Base-by-base conservation (phyloP, 1,140 invertebrate genomes). In the Drosophila repletoides region DNA sequence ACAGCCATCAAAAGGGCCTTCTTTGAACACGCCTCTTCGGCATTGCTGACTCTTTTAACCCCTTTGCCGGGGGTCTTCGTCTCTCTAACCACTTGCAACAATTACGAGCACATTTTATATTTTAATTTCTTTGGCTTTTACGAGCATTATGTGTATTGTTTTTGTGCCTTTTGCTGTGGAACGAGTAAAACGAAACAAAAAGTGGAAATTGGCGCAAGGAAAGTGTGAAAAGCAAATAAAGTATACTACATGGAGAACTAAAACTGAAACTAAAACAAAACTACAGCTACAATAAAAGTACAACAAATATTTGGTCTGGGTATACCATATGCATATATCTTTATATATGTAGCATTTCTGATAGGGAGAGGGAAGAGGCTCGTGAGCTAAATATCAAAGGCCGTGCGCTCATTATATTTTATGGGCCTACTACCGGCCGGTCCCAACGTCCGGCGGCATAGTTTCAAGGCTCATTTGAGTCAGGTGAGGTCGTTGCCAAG, bases 381-480 rank as follows among this genome's bases (percentile, higher is more conserved):
- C 72, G 76, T 83, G 77, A 68, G 56, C 74, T 75, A 86, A 84
- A 84, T 84, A 84, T 86, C 79, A 84, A 79, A 84, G 79, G 79
- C 75, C 74, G 65, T 77, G 77, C 52, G 70, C 73, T 74, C 79
- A 83, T 83, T 84, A 84, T 75, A 84, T 38, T 79, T 75, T 86
- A 84, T 83, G 74, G 51, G 61, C 65, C 33, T 33, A 67, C 31
- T 28, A 31, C 38, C 45, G 58, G 36, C 61, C 59, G 61, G 49
- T 15, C 45, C 38, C 10, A 26, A 21, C 24, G 46, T 45, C 28
- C 56, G 36, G n/a, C 31, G 52, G 33, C 48, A 38, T 59, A 67
- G 63, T 68, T 72, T 76, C 69, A 76, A 72, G 77, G 69, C 60
- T 69, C 49, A 55, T 64, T 64, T 55, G 49, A 48, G 66, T 52